Evolutionary conservation across 37 sponge, comb jelly and placozoan genomes (phyloP), one percentile per base, ranked within the genome.

Genomic region (Theonella swinhoei): DNA sequence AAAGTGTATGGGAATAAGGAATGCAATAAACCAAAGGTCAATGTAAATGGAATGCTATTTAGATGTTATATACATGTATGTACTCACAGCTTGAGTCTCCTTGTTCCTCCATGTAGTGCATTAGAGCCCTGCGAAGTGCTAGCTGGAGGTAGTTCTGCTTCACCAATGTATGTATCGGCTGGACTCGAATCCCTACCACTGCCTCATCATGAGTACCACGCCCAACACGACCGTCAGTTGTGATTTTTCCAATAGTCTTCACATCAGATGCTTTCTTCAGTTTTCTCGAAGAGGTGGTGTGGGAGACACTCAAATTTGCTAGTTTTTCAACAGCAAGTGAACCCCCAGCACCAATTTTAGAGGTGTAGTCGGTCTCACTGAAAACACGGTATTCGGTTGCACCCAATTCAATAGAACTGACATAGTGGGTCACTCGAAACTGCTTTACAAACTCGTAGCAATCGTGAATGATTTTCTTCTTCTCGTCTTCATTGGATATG

Each of bases 191-290:
- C 69, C 76, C 87, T 9, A 91, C 72, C 17, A 91, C 91, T 29
- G 91, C 87, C 61, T 91, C 91, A 33, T 54, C 83, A 30, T 80
- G 72, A 0, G 91, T 78, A 4, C 91, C 91, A 31, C 91, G 36
- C 2, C 43, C n/a, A 5, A 91, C 91, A 28, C 30, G 30, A 8
- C 71, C 65, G 0, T 72, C 68, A 20, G 58, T 70, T 28, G 39
- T 58, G 43, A 91, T 82, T 20, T 28, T 31, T 2, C 91, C 91
- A 26, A 91, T 77, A n/a, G 39, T 43, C 34, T 38, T 77, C 11
- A 77, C 8, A 37, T 81, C 77, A 11, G 82, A 69, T 23, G 74
- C 32, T 33, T 71, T 86, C 38, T 14, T 7, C 11, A 47, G 14
- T 17, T 14, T 7, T 47, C 54, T 47, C 7, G 54, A 47, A 14